Evolutionary conservation across 2,113 vertebrate genomes (phyloP), one percentile per base, ranked within the genome.

Genomic region (Felis chaus): DNA sequence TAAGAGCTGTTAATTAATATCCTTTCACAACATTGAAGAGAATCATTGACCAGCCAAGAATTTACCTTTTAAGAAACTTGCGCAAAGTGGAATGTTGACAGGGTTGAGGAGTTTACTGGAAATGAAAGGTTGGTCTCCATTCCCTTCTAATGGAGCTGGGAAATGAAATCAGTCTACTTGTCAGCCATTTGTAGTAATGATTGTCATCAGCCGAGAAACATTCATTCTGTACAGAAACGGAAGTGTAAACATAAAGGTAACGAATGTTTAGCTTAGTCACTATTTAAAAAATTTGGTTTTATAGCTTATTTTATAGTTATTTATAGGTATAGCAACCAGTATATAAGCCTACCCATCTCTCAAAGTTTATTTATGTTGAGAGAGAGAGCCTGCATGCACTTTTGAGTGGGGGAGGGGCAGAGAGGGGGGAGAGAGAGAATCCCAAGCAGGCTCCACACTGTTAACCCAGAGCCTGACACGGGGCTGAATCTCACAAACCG

Each of bases 1-100:
- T 92, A 91, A 86, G 66, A 96, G 25, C 21, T 96, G 84, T 87
- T 87, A 89, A 90, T 91, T 95, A 95, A 96, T 81, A 89, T 7
- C n/a, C n/a, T 85, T 94, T 97, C 25, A 91, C 23, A 94, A 87
- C 13, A 91, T 1, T 90, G 21, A 80, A 94, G 71, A 91, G 25
- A 90, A 93, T 85, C 11, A 33, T 81, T 91, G 94, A 85, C 31
- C 65, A 78, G 36, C 36, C n/a, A 83, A 71, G 12, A 94, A 50
- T 80, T 45, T 88, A 91, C 85, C 85, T 95, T 94, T 90, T 69
- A 74, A 92, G 63, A 95, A 95, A 96, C 25, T 27, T 27, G 68
- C 74, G n/a, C 87, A 45, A 55, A 94, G 48, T 31, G 57, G 76
- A 95, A 55, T 90, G 76, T 19, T 82, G 91, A 69, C 5, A 29